Evolutionary conservation across 2,113 vertebrate genomes (phyloP).

Genomic region (Hymenochirus boettgeri): DNA sequence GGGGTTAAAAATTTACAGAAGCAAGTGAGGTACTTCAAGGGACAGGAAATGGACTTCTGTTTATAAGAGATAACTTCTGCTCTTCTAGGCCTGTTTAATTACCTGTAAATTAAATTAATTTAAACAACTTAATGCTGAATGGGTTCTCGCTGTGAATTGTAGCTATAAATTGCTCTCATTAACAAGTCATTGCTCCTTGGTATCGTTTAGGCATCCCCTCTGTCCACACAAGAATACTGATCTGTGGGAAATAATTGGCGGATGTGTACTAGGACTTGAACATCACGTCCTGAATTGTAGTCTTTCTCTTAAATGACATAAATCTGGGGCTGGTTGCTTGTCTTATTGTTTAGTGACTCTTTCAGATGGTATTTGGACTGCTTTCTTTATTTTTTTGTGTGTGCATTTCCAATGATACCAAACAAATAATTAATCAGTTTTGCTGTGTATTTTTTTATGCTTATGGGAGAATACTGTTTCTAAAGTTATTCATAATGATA

Average conservation of each 20-base stretch:
- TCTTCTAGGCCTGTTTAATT: conserved; percentile 18
- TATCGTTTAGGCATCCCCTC: conserved; percentile 28
- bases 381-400: too few relatives aligned
- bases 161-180: conserved; percentile 16
- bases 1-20: not conserved
- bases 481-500: too few relatives aligned
- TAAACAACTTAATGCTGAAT: conserved; percentile 20
- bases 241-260: conserved; percentile 20
- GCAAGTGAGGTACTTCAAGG: not conserved
- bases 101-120: conserved; percentile 19
- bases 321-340: conserved; percentile 20
- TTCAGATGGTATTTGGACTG: not conserved
- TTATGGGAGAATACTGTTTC: too few relatives aligned
- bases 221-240: conserved; percentile 23
- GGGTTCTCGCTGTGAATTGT: conserved; percentile 7
- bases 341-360: not conserved
- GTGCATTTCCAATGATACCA: too few relatives aligned
- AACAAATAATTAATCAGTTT: too few relatives aligned
- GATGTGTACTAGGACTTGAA: conserved; percentile 27
- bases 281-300: conserved; percentile 24
- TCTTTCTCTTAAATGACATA: conserved; percentile 28
- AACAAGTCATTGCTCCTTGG: conserved; percentile 24
- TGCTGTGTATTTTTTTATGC: too few relatives aligned
- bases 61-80: not conserved
- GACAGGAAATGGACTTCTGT: not conserved